Conservation (phyloP, 2,113 vertebrate species). For the Sula dactylatra region DNA sequence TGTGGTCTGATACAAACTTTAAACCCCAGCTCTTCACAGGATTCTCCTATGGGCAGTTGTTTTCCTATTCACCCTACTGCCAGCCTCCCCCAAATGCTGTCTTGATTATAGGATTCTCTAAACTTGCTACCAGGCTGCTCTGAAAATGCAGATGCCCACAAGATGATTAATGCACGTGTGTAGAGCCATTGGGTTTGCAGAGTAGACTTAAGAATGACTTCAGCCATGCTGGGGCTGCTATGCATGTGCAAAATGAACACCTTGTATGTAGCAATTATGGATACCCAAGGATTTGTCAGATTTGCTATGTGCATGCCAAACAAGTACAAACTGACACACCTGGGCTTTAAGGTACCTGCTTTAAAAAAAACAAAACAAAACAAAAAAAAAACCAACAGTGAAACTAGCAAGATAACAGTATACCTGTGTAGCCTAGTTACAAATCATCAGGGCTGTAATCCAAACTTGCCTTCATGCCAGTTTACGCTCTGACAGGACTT, state of each 20-base stretch:
- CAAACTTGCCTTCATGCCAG: not conserved
- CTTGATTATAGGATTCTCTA: not conserved
- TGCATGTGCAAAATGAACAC: not conserved
- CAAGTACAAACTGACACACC: not conserved
- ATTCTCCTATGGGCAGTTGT: not conserved
- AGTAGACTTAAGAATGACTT: not conserved
- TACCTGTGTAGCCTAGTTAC: not conserved
- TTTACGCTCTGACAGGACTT: not conserved
- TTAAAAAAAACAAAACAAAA: not conserved
- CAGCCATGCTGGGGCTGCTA: not conserved
- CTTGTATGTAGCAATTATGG: not conserved
- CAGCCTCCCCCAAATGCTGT: not conserved
- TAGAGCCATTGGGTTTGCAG: not conserved
- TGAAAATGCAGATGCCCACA: not conserved
- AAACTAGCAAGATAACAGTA: not conserved
- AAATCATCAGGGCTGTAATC: not conserved
- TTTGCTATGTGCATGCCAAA: not conserved
- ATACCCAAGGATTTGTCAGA: not conserved
- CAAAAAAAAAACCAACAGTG: not conserved
- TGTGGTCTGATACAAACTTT: not conserved
- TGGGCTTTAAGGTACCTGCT: not conserved
- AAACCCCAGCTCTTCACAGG: not conserved
- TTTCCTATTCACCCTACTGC: not conserved
- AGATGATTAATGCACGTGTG: not conserved
- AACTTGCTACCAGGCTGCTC: not conserved